These are phyloP conservation scores for Mormyrus lacerda DNA, from an alignment of 2,113 vertebrate genomes.

Conservation along the genomic window DNA sequence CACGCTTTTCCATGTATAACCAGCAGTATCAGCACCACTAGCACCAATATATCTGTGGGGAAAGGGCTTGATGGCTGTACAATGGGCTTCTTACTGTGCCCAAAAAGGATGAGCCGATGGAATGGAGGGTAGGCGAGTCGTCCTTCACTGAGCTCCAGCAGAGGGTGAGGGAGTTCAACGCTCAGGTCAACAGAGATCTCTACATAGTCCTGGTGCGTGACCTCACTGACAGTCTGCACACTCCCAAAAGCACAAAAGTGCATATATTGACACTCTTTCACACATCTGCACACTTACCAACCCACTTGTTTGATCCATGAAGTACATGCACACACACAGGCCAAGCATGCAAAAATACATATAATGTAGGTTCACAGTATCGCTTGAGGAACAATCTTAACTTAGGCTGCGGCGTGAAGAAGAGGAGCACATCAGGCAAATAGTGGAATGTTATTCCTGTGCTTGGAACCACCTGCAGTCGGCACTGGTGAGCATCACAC, in stretches of 20 bases:
- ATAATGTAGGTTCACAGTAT: background rate
- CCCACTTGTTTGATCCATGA: background rate
- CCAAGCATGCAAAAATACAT: background rate
- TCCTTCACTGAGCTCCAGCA: conserved; percentile 73
- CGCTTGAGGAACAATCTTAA: background rate
- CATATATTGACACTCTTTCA: background rate
- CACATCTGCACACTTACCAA: background rate
- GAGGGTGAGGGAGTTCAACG: conserved; percentile 87
- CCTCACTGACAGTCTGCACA: background rate
- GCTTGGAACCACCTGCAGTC: conserved; percentile 79
- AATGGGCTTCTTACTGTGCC: background rate
- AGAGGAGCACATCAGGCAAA: conserved; percentile 79
- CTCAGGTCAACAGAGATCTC: conserved; percentile 87
- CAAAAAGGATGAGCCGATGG: conserved; percentile 73
- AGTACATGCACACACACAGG: conserved; percentile 20
- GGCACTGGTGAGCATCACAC: conserved; percentile 63
- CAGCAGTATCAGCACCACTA: background rate
- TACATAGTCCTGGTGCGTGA: conserved; percentile 79
- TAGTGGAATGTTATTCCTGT: conserved; percentile 72
- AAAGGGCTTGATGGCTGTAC: background rate
- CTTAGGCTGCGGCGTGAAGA: conserved; percentile 83
- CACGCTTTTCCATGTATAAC: background rate
- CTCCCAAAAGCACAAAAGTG: background rate
- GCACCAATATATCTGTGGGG: background rate
- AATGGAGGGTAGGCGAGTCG: conserved; percentile 63